A percentile compares a stretch with the other conserved stretches of the same genome.
Evolutionary conservation across 2,888 invertebrate genomes (phyloP).

Genomic region (Aromia moschata): DNA sequence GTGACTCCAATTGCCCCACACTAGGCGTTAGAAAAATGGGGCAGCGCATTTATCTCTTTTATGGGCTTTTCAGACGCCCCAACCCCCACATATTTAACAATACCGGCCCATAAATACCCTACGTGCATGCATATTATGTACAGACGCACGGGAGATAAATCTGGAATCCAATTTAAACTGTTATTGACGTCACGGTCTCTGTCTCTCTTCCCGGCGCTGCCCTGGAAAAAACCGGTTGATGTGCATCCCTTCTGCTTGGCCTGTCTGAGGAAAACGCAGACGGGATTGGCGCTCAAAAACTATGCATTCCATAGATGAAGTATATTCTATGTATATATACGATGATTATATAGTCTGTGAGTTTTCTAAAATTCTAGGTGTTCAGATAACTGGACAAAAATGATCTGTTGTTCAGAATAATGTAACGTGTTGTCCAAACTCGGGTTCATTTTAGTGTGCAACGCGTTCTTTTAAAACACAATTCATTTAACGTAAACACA

Average conservation of each 20-base stretch:
- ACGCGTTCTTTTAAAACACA: no score
- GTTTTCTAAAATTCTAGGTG: no score
- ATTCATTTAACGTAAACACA: no score
- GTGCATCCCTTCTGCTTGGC: conserved; percentile 51
- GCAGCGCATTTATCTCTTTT: conserved; percentile 8
- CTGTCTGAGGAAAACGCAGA: no score
- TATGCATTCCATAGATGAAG: no score
- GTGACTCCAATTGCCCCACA: not conserved
- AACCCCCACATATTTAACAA: conserved; percentile 13
- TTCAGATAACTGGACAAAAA: no score
- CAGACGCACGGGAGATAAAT: conserved; percentile 52
- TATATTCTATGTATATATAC: no score
- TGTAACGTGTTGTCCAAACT: no score
- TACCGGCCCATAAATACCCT: conserved; percentile 16
- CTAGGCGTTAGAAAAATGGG: conserved; percentile 6
- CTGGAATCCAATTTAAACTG: conserved; percentile 58
- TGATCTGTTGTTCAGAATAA: no score
- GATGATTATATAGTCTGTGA: no score
- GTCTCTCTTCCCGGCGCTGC: conserved; percentile 51
- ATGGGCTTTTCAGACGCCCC: conserved; percentile 2
- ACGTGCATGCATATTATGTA: conserved; percentile 45
- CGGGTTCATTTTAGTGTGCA: no score
- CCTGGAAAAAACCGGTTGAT: conserved; percentile 55
- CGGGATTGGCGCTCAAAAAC: no score
- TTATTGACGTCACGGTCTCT: conserved; percentile 56